Conservation (phyloP, 2,797 vertebrate species). For the Hafferia zeledoni region DNA sequence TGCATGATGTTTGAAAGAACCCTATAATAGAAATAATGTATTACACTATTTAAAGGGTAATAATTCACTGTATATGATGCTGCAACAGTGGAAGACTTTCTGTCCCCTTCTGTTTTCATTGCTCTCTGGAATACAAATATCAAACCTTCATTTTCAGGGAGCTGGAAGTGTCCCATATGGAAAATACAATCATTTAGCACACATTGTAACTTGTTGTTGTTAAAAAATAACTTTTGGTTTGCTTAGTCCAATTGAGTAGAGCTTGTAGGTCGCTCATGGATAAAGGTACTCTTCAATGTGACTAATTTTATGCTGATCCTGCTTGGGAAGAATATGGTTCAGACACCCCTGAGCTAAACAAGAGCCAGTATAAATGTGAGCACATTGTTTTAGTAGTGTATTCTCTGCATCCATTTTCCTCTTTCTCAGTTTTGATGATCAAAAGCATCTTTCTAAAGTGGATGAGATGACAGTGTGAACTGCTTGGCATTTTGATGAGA, state of each 20-base stretch:
- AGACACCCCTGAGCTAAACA: not conserved
- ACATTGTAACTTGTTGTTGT: not conserved
- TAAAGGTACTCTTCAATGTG: not conserved
- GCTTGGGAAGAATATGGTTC: not conserved
- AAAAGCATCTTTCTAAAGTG: not conserved
- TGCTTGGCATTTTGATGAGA: not conserved
- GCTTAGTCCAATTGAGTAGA: not conserved
- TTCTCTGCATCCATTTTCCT: not conserved
- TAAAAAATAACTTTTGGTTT: not conserved
- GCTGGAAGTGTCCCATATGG: not conserved
- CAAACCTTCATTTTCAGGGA: not conserved
- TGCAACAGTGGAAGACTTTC: not conserved
- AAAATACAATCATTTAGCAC: not conserved
- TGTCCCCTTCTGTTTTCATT: not conserved
- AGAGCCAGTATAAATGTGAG: not conserved
- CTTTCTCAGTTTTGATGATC: not conserved
- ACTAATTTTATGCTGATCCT: not conserved
- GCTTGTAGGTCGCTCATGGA: not conserved
- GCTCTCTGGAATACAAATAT: not conserved
- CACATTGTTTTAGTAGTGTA: not conserved
- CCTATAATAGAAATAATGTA: not conserved
- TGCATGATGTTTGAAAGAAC: not conserved
- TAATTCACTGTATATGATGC: not conserved
- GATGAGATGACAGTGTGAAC: fast-evolving
- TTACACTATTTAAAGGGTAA: not conserved